These are phyloP conservation scores for Lepidurus packardi DNA, from an alignment of 1,140 invertebrate genomes.

Conservation along the genomic window DNA sequence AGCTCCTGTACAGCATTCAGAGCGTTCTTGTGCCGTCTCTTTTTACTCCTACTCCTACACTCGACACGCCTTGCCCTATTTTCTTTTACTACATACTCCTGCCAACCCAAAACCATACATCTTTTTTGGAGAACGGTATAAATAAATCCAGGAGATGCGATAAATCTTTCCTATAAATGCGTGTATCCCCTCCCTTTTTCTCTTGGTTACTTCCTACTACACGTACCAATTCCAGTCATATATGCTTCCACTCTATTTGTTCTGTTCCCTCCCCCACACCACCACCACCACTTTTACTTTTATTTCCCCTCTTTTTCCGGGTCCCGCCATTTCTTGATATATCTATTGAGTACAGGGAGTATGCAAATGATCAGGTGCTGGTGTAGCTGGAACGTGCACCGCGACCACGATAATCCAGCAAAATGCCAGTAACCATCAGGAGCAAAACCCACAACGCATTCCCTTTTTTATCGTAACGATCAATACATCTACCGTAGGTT, in stretches of 20 bases:
- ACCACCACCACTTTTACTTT: too few relatives aligned
- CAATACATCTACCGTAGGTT: background rate
- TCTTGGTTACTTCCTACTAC: background rate
- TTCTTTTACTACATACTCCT: background rate
- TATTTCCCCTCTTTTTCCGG: background rate
- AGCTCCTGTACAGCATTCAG: background rate
- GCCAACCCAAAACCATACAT: background rate
- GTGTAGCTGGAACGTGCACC: background rate
- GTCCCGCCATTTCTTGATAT: background rate
- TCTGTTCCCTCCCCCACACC: background rate
- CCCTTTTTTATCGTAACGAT: background rate
- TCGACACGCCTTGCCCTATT: background rate
- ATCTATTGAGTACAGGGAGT: background rate
- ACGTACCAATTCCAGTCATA: background rate
- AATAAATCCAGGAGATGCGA: background rate
- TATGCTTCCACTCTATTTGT: background rate
- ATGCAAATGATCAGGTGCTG: constrained; percentile 16
- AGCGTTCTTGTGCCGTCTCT: background rate
- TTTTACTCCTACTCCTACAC: background rate
- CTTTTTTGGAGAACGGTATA: background rate
- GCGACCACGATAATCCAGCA: background rate
- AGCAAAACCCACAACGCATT: background rate
- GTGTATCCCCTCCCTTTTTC: background rate
- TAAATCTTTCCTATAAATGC: background rate
- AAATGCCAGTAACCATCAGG: background rate